Conservation (phyloP, 2,888 invertebrate species). For the Luperina nickerlii region DNA sequence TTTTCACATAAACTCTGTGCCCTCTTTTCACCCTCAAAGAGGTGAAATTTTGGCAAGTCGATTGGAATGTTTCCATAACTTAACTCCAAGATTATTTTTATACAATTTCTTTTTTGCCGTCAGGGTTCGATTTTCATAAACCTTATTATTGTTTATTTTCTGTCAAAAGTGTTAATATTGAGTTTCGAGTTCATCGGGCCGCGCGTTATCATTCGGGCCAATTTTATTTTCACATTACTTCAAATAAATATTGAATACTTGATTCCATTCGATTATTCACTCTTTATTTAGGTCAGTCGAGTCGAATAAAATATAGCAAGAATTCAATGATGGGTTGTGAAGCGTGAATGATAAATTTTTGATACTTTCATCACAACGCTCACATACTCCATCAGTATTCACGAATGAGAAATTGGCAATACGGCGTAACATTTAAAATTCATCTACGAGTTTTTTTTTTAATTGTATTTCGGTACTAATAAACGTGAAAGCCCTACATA, state of each 20-base stretch:
- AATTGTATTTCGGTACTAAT: too few species aligned
- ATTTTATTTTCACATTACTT: not conserved
- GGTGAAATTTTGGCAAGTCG: too few species aligned
- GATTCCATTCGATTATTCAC: slow-evolving; percentile 20
- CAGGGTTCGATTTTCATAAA: too few species aligned
- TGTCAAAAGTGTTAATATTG: too few species aligned
- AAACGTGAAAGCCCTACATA: not conserved
- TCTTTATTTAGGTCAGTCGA: slow-evolving; percentile 37
- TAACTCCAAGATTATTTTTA: too few species aligned
- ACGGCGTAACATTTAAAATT: slow-evolving; percentile 13
- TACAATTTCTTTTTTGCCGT: too few species aligned
- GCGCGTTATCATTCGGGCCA: too few species aligned
- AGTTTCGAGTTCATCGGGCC: too few species aligned
- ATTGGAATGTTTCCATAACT: too few species aligned
- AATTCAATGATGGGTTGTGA: slow-evolving; percentile 42
- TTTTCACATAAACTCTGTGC: too few species aligned
- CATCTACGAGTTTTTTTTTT: not conserved
- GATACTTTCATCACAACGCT: slow-evolving; percentile 54
- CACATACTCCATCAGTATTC: slow-evolving; percentile 19
- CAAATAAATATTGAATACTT: slow-evolving; percentile 16
- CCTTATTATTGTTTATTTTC: too few species aligned
- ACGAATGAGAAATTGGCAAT: slow-evolving; percentile 25
- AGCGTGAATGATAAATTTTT: slow-evolving; percentile 53
- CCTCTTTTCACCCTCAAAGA: too few species aligned
- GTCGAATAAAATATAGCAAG: slow-evolving; percentile 35